phyloP scores from a whole-genome alignment of 2,797 vertebrate genomes.

The Pelobates cultripes region DNA sequence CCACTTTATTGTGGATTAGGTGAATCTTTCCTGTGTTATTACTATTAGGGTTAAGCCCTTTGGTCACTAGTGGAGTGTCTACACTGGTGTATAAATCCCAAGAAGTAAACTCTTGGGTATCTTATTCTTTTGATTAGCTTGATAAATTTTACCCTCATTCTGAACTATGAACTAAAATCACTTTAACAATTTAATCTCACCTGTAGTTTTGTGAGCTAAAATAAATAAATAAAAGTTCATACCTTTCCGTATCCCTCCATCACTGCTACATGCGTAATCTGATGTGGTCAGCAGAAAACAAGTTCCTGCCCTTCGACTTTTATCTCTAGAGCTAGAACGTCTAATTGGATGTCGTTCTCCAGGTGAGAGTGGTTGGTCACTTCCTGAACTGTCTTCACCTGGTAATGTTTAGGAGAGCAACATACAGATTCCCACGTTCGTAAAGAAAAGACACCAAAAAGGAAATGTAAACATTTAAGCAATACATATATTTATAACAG shows the following conservation, averaged over 20 bases:
- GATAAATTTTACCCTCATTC: conserved; percentile 25
- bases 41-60: too few relatives aligned
- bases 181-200: conserved; percentile 46
- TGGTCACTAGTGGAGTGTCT: too few relatives aligned
- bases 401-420: conserved; percentile 83
- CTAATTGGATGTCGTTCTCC: conserved; percentile 90
- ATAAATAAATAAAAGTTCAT: conserved; percentile 70
- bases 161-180: neutral
- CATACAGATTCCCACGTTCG: neutral
- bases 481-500: too few relatives aligned
- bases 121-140: conserved; percentile 10
- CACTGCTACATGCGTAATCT: conserved; percentile 90
- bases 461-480: neutral
- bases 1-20: neutral
- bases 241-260: conserved; percentile 93
- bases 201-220: conserved; percentile 60
- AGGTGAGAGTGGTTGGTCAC: conserved; percentile 90
- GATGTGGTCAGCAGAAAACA: conserved; percentile 94
- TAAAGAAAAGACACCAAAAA: neutral
- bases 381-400: conserved; percentile 93
- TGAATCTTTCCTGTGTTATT: too few relatives aligned
- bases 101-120: too few relatives aligned
- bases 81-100: too few relatives aligned
- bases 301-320: conserved; percentile 86
- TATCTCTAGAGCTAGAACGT: conserved; percentile 90